Evolutionary conservation across 2,888 invertebrate genomes (phyloP).

Genomic region (Oeneis ivallda): DNA sequence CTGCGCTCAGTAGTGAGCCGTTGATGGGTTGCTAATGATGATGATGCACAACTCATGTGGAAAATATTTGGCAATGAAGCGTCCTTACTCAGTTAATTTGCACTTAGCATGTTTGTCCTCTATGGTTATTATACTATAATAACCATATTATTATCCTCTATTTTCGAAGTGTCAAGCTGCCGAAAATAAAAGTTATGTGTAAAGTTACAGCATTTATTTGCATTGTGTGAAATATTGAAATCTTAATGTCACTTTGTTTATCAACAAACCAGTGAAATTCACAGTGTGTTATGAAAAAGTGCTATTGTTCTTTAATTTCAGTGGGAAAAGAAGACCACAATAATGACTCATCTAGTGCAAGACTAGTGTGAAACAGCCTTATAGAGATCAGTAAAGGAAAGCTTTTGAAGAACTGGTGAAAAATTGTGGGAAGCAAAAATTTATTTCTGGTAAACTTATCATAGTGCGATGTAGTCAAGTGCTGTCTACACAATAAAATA

Average conservation of each 20-base stretch:
- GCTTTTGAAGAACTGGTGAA: not conserved
- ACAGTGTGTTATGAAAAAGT: constrained; percentile 64
- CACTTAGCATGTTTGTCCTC: too few species aligned
- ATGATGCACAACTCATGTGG: too few species aligned
- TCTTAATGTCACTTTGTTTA: not conserved
- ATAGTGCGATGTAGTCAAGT: not conserved
- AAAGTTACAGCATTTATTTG: not conserved
- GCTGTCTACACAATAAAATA: too few species aligned
- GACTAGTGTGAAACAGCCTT: constrained; percentile 8
- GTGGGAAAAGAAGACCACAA: constrained; percentile 41
- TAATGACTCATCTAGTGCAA: constrained; percentile 20
- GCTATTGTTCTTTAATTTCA: constrained; percentile 68
- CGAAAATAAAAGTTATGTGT: not conserved
- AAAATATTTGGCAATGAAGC: too few species aligned
- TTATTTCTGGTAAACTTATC: not conserved
- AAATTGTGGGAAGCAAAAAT: not conserved
- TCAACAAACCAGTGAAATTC: not conserved
- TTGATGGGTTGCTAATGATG: too few species aligned
- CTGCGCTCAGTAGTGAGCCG: too few species aligned
- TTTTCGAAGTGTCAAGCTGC: too few species aligned
- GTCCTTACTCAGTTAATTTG: too few species aligned
- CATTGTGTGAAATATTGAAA: not conserved
- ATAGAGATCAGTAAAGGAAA: not conserved
- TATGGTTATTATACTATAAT: too few species aligned
- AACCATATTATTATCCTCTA: too few species aligned